Base-by-base conservation (phyloP, 2,797 vertebrate genomes). In the Microcaecilia unicolor region DNA sequence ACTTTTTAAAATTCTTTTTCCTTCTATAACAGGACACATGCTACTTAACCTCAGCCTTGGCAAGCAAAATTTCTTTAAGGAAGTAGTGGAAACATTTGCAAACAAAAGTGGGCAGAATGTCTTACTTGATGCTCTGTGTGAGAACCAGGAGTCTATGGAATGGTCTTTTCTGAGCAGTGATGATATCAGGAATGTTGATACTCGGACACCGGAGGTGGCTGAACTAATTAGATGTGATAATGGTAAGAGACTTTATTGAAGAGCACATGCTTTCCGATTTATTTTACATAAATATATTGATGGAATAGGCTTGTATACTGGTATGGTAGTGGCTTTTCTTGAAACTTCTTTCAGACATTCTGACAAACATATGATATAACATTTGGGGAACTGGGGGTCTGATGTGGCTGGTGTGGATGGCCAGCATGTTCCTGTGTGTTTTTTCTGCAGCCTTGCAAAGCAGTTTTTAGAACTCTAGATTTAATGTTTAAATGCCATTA, bases 41-140 rank as follows among this genome's bases (percentile, higher is more conserved):
- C 61, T 99, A 62, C 62, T 97, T 43, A 95, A 90, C 40, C 71
- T 99, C 56, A 89, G 81, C 62, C 58, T 43, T 7, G 85, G 90
- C 43, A 62, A 84, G 10, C 69, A 82, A 24, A 69, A 78, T 33
- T 84, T 90, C 61, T 79, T 95, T 44, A 86, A 81, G 63, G 89
- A 97, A 47, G 76, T 97, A 46, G 89, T 94, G 38, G 93, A 98
- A 58, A 85, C 78, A 4, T 95, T 96, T 67, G 91, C 91, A 24
- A 97, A 93, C 58, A 75, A 76, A 33, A 86, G 67, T 4, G 90
- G 92, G 16, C 92, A 78, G 12, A 81, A 76, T 40, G 64, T 75
- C 4, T 65, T 99, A 38, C 84, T 90, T 41, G 85, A 93, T 32
- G 77, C 80, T 40, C 68, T 98, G 3, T 93, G 90, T 68, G 81